phyloP scores from a whole-genome alignment of 2,888 invertebrate genomes.

The Zonitis immaculata region DNA sequence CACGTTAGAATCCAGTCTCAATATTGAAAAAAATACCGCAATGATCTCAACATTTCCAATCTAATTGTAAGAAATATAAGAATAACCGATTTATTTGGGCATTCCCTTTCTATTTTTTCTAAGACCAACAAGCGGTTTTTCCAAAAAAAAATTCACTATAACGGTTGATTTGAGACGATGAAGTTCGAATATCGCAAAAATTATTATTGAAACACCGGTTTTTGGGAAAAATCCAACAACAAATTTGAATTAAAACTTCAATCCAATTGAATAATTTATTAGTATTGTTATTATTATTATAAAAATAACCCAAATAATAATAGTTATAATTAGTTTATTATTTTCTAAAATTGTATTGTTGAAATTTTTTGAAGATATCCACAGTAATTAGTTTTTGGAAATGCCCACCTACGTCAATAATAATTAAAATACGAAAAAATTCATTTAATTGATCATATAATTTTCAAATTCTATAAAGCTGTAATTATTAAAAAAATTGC shows the following conservation, averaged over 20 bases:
- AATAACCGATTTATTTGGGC: no score
- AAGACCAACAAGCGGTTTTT: no score
- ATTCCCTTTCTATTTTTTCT: no score
- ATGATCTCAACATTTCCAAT: no score
- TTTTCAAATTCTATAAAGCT: no score
- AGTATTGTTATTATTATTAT: background rate
- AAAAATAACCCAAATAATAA: background rate
- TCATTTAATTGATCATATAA: no score
- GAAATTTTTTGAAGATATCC: background rate
- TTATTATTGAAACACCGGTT: background rate
- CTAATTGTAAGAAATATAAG: no score
- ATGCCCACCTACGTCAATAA: slow-evolving; percentile 2
- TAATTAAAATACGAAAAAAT: no score
- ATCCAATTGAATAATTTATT: background rate
- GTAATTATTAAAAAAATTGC: no score
- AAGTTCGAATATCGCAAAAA: background rate
- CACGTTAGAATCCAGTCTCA: no score
- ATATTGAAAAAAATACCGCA: no score
- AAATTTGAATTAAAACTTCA: background rate
- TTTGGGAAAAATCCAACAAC: background rate
- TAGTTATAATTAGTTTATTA: background rate
- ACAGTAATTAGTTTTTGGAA: slow-evolving; percentile 1
- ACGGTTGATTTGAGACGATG: background rate
- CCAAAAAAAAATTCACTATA: background rate
- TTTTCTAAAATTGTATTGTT: background rate